phyloP scores from a whole-genome alignment of 2,888 invertebrate genomes.

The Parasteatoda lunata region DNA sequence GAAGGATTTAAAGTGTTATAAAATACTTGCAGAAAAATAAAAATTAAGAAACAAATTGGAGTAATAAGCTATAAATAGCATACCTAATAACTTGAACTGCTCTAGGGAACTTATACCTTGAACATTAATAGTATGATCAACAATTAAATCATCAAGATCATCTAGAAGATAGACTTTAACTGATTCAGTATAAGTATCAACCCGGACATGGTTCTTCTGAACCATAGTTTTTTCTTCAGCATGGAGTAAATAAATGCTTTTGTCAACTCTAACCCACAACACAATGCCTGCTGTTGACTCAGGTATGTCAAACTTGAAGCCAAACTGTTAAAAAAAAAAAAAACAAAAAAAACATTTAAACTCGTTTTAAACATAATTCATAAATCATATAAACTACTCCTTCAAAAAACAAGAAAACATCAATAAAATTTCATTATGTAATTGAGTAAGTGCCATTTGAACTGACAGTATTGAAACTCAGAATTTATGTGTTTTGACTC shows the following conservation, averaged over 20 bases:
- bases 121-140: constrained; percentile 33
- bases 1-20: too few relatives aligned
- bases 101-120: constrained; percentile 34
- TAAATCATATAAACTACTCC: background rate
- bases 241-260: constrained; percentile 29
- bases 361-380: background rate
- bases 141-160: constrained; percentile 18
- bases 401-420: background rate
- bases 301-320: background rate
- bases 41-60: too few relatives aligned
- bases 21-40: too few relatives aligned
- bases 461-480: too few relatives aligned
- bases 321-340: constrained; percentile 34
- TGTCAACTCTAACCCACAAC: constrained; percentile 25
- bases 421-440: too few relatives aligned
- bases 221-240: constrained; percentile 44
- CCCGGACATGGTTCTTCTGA: constrained; percentile 1
- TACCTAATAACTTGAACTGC: constrained; percentile 34
- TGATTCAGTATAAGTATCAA: constrained; percentile 20
- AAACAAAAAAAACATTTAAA: too few relatives aligned
- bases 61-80: background rate
- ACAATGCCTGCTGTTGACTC: constrained; percentile 16
- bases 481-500: too few relatives aligned
- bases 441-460: too few relatives aligned
- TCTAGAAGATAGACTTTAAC: constrained; percentile 38